These are phyloP conservation scores for Drosophila mulleri DNA, from an alignment of 2,888 invertebrate species.

Conservation along the genomic window DNA sequence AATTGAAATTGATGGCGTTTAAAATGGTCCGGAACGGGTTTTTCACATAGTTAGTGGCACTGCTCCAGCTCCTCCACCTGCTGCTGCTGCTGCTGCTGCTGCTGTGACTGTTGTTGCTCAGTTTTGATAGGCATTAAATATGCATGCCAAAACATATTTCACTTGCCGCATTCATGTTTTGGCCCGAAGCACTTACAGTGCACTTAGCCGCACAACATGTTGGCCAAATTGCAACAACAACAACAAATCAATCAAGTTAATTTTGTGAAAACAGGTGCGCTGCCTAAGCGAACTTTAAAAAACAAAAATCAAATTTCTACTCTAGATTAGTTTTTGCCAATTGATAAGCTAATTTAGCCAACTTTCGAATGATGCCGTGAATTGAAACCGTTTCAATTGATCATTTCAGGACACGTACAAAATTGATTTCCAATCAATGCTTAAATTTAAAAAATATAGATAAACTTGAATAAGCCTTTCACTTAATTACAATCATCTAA, in stretches of 20 bases:
- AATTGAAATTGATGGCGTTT: conserved; percentile 71
- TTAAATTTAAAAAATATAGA: neutral
- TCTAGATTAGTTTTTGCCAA: conserved; percentile 24
- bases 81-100: conserved; percentile 12
- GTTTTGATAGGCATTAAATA: conserved; percentile 68
- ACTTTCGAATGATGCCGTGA: conserved; percentile 7
- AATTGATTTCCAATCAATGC: neutral
- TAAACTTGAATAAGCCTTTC: conserved; percentile 6
- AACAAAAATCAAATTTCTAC: conserved; percentile 18
- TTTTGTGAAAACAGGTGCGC: conserved; percentile 41
- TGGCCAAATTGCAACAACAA: conserved; percentile 23
- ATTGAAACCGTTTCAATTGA: conserved; percentile 8
- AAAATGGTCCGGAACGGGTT: conserved; percentile 68
- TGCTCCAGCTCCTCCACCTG: conserved; percentile 14
- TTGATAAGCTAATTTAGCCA: conserved; percentile 12
- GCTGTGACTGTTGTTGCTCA: conserved; percentile 27
- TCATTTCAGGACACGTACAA: neutral
- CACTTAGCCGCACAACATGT: conserved; percentile 33
- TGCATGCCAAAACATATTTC: conserved; percentile 74
- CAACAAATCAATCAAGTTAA: conserved; percentile 14
- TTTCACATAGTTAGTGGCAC: conserved; percentile 54
- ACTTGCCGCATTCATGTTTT: conserved; percentile 66
- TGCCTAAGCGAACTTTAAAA: conserved; percentile 8
- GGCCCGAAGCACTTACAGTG: conserved; percentile 41
- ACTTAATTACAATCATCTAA: neutral